Evolutionary conservation across 2,113 vertebrate genomes (phyloP).

Genomic region (Cyanoliseus patagonus): DNA sequence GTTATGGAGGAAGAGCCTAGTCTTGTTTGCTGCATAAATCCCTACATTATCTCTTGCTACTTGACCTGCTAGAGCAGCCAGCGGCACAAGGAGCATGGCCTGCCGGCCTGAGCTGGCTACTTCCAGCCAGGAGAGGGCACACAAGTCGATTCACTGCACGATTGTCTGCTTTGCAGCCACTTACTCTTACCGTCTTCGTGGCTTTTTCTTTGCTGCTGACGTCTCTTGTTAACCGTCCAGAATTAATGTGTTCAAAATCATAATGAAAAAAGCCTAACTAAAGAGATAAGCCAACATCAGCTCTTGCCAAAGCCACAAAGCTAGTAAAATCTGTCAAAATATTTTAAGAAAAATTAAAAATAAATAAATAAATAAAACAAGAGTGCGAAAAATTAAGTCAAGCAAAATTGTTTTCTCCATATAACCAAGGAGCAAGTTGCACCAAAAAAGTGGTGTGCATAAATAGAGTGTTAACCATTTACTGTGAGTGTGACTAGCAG

Average conservation of each 20-base stretch:
- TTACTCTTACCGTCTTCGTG: not conserved
- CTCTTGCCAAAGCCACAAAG: not conserved
- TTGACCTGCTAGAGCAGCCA: conserved; percentile 31
- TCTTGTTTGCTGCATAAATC: conserved; percentile 36
- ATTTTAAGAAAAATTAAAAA: not conserved
- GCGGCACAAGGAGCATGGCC: not conserved
- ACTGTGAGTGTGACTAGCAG: conserved; percentile 65
- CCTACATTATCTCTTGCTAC: not conserved
- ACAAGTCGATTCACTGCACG: not conserved
- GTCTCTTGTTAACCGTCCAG: not conserved
- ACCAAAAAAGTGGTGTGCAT: conserved; percentile 54
- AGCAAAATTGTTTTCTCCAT: conserved; percentile 14
- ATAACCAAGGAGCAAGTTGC: conserved; percentile 33
- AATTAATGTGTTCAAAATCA: conserved; percentile 2
- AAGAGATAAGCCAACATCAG: conserved; percentile 23
- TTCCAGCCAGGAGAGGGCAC: conserved; percentile 64
- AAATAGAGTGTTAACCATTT: conserved; percentile 73
- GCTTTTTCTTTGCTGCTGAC: not conserved
- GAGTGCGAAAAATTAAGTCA: conserved; percentile 45
- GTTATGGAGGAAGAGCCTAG: not conserved
- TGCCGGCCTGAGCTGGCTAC: conserved; percentile 17
- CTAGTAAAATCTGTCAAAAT: conserved; percentile 46
- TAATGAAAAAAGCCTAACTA: not conserved
- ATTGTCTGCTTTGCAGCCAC: not conserved
- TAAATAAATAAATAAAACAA: not conserved